A percentile compares a stretch with the other conserved stretches of the same genome.
These are phyloP conservation scores for Platorchestia sp. DNA, from an alignment of 1,140 invertebrate genomes.

Conservation along the genomic window DNA sequence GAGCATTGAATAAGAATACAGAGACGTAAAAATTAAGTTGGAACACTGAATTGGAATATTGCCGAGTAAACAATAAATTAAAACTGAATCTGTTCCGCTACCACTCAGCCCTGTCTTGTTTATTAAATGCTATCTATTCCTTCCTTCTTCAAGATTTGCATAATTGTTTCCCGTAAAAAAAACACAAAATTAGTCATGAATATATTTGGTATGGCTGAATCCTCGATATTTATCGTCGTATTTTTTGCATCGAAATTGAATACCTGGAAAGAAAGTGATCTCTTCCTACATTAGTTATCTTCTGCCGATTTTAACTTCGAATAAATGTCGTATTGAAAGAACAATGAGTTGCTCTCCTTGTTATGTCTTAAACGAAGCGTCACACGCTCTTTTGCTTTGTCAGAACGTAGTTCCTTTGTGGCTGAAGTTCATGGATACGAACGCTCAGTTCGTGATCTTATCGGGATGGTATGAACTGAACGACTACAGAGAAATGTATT, in stretches of 20 bases:
- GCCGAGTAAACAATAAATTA: too few species aligned
- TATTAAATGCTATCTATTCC: neutral
- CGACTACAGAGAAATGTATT: neutral
- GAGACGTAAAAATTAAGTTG: too few species aligned
- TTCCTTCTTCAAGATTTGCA: neutral
- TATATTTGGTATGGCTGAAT: neutral
- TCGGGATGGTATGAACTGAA: neutral
- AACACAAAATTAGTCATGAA: neutral
- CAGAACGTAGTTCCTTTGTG: neutral
- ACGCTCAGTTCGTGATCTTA: neutral
- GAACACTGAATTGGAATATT: too few species aligned
- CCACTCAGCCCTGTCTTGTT: neutral
- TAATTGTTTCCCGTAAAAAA: neutral
- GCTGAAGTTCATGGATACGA: conserved; percentile 35
- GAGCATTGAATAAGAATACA: too few species aligned
- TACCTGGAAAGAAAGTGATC: neutral
- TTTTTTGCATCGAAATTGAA: neutral
- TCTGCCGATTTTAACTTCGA: neutral
- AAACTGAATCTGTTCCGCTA: too few species aligned
- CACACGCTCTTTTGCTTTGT: conserved; percentile 20
- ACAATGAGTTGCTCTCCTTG: conserved; percentile 20
- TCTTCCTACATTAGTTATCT: neutral
- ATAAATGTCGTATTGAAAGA: conserved; percentile 16
- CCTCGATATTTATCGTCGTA: neutral
- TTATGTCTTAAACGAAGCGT: neutral